Percentiles rank a stretch among this genome's conserved stretches.
phyloP scores from a whole-genome alignment of 2,888 invertebrate genomes.

The Automeris io region DNA sequence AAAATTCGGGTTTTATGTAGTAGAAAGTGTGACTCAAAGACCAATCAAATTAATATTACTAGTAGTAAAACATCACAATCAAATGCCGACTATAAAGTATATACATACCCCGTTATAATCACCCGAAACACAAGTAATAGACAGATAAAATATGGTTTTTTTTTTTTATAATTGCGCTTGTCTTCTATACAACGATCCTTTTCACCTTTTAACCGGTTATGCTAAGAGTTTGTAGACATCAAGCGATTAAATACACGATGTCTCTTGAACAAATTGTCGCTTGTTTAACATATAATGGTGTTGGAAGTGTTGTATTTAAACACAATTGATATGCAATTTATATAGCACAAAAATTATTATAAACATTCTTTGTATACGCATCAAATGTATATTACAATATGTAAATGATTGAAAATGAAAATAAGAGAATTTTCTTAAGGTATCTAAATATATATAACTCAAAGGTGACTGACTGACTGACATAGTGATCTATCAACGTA shows the following conservation, averaged over 20 bases:
- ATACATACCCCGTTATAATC: neutral
- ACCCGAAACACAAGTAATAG: neutral
- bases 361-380: too few species aligned
- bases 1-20: too few species aligned
- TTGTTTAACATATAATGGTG: constrained; percentile 1
- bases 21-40: too few species aligned
- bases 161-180: neutral
- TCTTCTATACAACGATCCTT: neutral
- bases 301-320: neutral
- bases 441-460: too few species aligned
- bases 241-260: neutral
- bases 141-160: neutral
- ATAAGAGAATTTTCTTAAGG: too few species aligned
- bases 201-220: constrained; percentile 1
- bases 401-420: too few species aligned
- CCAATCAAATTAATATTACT: neutral
- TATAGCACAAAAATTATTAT: too few species aligned
- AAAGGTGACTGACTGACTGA: too few species aligned
- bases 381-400: too few species aligned
- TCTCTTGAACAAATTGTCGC: neutral
- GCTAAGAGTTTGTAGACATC: neutral
- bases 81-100: neutral
- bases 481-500: too few species aligned
- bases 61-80: neutral
- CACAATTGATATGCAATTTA: too few species aligned